A percentile compares a stretch with the other conserved stretches of the same genome.
These are phyloP conservation scores for Leptinotarsa defecta DNA, from an alignment of 1,140 invertebrate species.

Conservation along the genomic window DNA sequence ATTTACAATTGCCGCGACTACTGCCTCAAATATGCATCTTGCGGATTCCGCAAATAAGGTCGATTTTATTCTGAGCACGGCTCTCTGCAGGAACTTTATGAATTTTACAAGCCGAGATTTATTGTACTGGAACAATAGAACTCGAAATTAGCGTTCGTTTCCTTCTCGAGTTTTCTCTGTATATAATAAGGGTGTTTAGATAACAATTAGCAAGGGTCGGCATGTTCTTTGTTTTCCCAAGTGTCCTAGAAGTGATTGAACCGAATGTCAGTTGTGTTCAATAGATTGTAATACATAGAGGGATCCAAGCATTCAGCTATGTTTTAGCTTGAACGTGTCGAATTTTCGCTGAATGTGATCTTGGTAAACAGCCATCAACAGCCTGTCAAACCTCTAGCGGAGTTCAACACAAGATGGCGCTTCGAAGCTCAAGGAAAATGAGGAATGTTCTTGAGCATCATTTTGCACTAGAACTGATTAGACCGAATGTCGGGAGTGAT, in stretches of 20 bases:
- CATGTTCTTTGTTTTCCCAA: neutral
- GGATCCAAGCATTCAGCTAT: too few species aligned
- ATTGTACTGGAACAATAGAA: neutral
- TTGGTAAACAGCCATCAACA: too few species aligned
- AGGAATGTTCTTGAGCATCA: too few species aligned
- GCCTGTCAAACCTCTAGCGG: too few species aligned
- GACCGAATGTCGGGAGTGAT: too few species aligned
- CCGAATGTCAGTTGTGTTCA: neutral
- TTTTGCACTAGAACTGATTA: too few species aligned
- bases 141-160: neutral
- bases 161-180: neutral
- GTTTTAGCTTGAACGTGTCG: too few species aligned
- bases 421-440: too few species aligned
- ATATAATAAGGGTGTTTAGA: neutral
- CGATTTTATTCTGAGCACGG: constrained; percentile 5
- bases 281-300: too few species aligned
- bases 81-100: constrained; percentile 2
- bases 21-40: neutral
- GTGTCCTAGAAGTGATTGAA: neutral
- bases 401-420: too few species aligned
- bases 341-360: too few species aligned
- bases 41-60: neutral
- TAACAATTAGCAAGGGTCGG: neutral
- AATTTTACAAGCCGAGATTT: constrained; percentile 4
- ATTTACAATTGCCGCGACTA: neutral